Conservation (phyloP, 2,797 vertebrate genomes). For the Apogon hyalosoma region DNA sequence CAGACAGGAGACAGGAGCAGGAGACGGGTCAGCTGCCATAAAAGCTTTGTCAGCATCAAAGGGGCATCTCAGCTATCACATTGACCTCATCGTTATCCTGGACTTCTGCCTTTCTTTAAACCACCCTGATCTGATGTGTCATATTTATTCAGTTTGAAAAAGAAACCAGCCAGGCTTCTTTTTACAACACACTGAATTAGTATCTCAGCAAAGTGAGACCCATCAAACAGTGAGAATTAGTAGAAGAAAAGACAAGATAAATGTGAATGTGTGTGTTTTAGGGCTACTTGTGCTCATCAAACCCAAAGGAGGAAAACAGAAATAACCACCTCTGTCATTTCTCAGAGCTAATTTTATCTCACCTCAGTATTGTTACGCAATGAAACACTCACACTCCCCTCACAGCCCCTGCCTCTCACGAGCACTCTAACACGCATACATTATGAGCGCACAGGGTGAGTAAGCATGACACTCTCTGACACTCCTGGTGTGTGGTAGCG, state of each 20-base stretch:
- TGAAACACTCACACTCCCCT: slow-evolving; percentile 37
- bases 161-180: not conserved
- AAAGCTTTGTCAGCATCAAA: slow-evolving; percentile 60
- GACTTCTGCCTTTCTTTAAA: slow-evolving; percentile 10
- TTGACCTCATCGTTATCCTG: slow-evolving; percentile 24
- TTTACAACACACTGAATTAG: not conserved
- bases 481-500: slow-evolving; percentile 8
- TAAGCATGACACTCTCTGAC: slow-evolving; percentile 56
- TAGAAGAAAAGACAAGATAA: not conserved
- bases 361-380: slow-evolving; percentile 78
- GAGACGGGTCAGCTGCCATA: slow-evolving; percentile 47
- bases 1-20: slow-evolving; percentile 39
- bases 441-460: slow-evolving; percentile 46
- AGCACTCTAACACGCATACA: slow-evolving; percentile 41
- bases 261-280: slow-evolving; percentile 6
- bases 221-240: slow-evolving; percentile 2
- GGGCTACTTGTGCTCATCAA: slow-evolving; percentile 58
- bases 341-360: slow-evolving; percentile 74
- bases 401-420: slow-evolving; percentile 43
- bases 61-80: slow-evolving; percentile 27
- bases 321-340: slow-evolving; percentile 76
- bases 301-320: slow-evolving; percentile 68
- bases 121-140: slow-evolving; percentile 31
- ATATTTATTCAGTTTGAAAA: not conserved
- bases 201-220: not conserved